These are phyloP conservation scores for Lethenteron camtschaticum DNA, from an alignment of 2,113 vertebrate genomes.

Conservation along the genomic window DNA sequence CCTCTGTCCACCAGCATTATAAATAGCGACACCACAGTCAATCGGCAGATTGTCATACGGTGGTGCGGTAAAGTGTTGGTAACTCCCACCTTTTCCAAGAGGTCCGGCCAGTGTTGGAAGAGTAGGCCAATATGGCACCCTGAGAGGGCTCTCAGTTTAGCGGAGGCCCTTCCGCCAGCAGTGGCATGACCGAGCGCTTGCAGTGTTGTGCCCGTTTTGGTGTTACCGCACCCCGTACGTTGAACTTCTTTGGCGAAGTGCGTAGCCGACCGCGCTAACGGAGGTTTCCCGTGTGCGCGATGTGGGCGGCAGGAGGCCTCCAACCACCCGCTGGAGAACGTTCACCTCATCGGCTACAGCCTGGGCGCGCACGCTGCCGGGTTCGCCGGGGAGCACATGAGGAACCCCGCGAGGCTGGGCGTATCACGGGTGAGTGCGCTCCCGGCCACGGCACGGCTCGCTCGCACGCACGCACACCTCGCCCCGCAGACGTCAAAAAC, in stretches of 20 bases:
- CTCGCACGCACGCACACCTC: too few relatives aligned
- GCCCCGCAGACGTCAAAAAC: too few relatives aligned
- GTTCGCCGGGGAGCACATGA: conserved; percentile 59
- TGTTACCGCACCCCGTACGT: neutral
- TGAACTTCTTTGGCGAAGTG: neutral
- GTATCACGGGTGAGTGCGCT: conserved; percentile 59
- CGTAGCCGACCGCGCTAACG: neutral
- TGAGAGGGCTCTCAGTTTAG: neutral
- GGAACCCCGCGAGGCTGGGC: conserved; percentile 38
- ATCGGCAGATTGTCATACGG: too few relatives aligned
- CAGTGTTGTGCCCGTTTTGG: neutral
- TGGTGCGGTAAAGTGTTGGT: too few relatives aligned
- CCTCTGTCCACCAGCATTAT: too few relatives aligned
- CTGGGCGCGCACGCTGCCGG: conserved; percentile 80
- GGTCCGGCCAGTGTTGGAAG: too few relatives aligned
- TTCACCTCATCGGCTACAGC: conserved; percentile 81
- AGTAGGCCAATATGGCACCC: neutral
- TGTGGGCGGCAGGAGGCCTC: conserved; percentile 30
- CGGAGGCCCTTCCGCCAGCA: neutral
- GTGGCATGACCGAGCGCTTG: neutral
- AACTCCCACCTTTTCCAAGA: too few relatives aligned
- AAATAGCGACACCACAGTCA: too few relatives aligned
- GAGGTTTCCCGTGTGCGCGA: neutral
- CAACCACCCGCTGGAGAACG: conserved; percentile 33
- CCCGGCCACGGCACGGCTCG: neutral